Conservation (phyloP, 92 coral and sea anemone genomes). For the Porites divaricata region DNA sequence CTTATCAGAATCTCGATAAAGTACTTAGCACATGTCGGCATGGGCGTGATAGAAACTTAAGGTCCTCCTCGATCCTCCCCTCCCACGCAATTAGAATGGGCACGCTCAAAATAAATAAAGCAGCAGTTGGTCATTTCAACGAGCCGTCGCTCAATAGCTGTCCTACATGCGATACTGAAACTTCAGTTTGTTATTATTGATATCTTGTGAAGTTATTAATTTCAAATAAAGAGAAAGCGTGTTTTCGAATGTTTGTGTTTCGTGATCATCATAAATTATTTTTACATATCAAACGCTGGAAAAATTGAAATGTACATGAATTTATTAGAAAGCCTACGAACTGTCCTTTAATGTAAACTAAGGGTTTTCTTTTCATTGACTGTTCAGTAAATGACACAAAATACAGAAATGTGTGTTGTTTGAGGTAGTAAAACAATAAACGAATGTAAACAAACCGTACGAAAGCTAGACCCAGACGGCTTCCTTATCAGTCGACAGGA, state of each 20-base stretch:
- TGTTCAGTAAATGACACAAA: slow-evolving; percentile 14
- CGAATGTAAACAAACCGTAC: slow-evolving; percentile 37
- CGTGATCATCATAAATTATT: not conserved
- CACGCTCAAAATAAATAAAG: slow-evolving; percentile 7
- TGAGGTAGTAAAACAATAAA: slow-evolving; percentile 41
- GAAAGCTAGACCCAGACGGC: slow-evolving; percentile 13
- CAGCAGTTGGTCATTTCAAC: not conserved
- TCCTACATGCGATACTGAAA: not conserved
- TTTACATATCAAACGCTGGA: not conserved
- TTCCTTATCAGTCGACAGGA: not conserved
- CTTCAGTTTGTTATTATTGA: not conserved
- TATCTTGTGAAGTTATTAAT: not conserved
- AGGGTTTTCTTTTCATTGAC: not conserved
- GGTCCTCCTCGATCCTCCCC: not conserved
- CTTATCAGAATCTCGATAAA: not conserved
- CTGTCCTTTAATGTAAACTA: slow-evolving; percentile 13
- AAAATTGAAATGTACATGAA: not conserved
- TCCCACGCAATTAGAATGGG: not conserved
- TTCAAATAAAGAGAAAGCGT: not conserved
- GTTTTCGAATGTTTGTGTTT: not conserved
- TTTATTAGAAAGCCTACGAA: not conserved
- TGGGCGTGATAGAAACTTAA: not conserved
- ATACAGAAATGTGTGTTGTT: slow-evolving; percentile 36
- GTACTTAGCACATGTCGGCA: not conserved
- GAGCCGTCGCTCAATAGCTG: not conserved